Evolutionary conservation across 1,140 invertebrate genomes (phyloP), one percentile per base, ranked within the genome.

Genomic region (Zaprionus davidi): DNA sequence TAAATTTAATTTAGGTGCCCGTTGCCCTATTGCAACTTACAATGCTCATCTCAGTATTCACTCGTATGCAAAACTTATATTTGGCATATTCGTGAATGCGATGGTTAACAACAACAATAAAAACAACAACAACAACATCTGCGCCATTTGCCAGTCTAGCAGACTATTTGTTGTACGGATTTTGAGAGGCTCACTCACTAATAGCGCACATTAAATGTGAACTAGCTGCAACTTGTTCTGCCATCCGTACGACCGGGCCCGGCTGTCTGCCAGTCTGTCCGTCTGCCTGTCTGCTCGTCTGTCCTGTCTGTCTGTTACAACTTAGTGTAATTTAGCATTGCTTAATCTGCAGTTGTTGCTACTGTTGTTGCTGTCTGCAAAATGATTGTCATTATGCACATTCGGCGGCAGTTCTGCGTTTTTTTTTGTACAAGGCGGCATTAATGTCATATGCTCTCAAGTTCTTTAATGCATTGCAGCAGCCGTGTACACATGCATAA

Each of bases 381-480:
- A 78, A 78, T 38, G 51, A 65, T 71, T 77, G 77, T 83, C 81
- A 83, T 83, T 83, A 84, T 84, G 78, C 81, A 83, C 71, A 82
- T 82, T 71, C 68, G 78, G 46, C 62, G 59, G 58, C 38, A 60
- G 41, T 74, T 69, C 63, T 22, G 38, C 7, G 7, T 31, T 56
- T 56, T n/a, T 36, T 34, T 64, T 64, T 38, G 20, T 20, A 51
- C 56, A 6, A 26, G 24, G 26, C 28, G 65, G 78, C 71, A 80
- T 80, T 83, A 79, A 80, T 83, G 81, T 83, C 81, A 84, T 78
- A 82, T 68, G 81, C 57, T 83, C 81, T 82, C 68, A 55, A 62
- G 73, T 76, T 72, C 60, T 75, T 73, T 60, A 68, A 55, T 68
- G 71, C 57, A 55, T 60, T 59, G 71, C 71, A 41, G 9, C 38